Conservation (phyloP, 2,888 invertebrate species). For the Euclidia mi region DNA sequence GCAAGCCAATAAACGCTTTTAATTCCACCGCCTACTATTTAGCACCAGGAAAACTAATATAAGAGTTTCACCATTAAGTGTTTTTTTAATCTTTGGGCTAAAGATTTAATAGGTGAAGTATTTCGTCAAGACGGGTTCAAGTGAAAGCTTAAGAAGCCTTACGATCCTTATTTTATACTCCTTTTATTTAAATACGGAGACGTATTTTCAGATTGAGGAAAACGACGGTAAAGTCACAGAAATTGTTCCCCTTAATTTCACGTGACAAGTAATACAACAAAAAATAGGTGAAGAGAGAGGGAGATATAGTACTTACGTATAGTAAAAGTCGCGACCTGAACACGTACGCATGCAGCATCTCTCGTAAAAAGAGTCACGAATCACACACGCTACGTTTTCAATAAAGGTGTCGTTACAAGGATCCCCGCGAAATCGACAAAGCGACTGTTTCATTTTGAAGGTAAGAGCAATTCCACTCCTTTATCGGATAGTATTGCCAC, state of each 20-base stretch:
- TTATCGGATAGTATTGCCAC: slow-evolving; percentile 81
- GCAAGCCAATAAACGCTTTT: slow-evolving; percentile 69
- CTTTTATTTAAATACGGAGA: slow-evolving; percentile 44
- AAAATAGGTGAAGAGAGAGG: slow-evolving; percentile 19
- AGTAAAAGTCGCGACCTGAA: slow-evolving; percentile 58
- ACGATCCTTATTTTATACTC: slow-evolving; percentile 35
- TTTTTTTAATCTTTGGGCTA: slow-evolving; percentile 58
- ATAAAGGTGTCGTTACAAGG: slow-evolving; percentile 80
- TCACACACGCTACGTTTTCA: slow-evolving; percentile 76
- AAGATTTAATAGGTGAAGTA: slow-evolving; percentile 58
- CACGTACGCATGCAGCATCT: slow-evolving; percentile 57
- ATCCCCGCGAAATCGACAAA: slow-evolving; percentile 80
- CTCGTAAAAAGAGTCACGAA: slow-evolving; percentile 69
- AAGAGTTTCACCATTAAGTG: slow-evolving; percentile 58
- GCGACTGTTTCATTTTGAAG: slow-evolving; percentile 83
- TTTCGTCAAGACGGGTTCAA: slow-evolving; percentile 54
- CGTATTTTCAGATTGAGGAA: slow-evolving; percentile 32
- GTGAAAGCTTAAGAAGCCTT: slow-evolving; percentile 53
- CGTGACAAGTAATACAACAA: slow-evolving; percentile 23
- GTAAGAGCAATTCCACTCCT: slow-evolving; percentile 83
- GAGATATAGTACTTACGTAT: slow-evolving; percentile 43
- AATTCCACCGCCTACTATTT: slow-evolving; percentile 63
- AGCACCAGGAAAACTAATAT: slow-evolving; percentile 62
- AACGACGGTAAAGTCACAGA: slow-evolving; percentile 12
- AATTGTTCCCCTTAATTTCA: slow-evolving; percentile 38